A percentile compares a stretch with the other conserved stretches of the same genome.
These are phyloP conservation scores for Drosophila mulleri DNA, from an alignment of 2,888 invertebrate genomes.

Conservation along the genomic window DNA sequence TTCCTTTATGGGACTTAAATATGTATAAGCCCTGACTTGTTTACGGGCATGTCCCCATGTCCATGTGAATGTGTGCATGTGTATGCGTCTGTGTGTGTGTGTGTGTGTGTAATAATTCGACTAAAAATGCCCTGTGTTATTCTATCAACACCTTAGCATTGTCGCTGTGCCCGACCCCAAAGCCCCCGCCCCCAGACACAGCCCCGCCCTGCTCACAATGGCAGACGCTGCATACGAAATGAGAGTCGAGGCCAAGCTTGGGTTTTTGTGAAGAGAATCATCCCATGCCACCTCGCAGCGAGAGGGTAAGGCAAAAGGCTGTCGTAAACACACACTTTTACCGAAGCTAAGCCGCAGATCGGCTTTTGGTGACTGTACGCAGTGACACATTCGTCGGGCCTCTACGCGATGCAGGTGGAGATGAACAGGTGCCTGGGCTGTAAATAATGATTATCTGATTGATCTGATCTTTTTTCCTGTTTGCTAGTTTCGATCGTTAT, in stretches of 20 bases:
- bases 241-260: conserved; percentile 58
- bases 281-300: background rate
- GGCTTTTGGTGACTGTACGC: conserved; percentile 24
- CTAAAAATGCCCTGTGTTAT: conserved; percentile 70
- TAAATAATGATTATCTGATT: background rate
- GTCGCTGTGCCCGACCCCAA: conserved; percentile 50
- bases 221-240: conserved; percentile 74
- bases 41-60: conserved; percentile 55
- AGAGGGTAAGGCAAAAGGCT: background rate
- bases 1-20: conserved; percentile 78
- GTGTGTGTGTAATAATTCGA: conserved; percentile 55
- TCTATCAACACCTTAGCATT: conserved; percentile 78
- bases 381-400: background rate
- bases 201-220: conserved; percentile 31
- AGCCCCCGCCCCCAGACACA: background rate
- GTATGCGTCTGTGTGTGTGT: background rate
- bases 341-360: conserved; percentile 27
- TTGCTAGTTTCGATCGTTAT: background rate
- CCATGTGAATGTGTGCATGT: conserved; percentile 10
- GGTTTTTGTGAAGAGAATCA: conserved; percentile 36
- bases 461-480: background rate
- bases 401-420: background rate
- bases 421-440: conserved; percentile 2
- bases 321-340: conserved; percentile 32
- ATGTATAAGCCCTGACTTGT: conserved; percentile 70